Conservation (phyloP, 2,888 invertebrate species). For the Ditula angustiorana region DNA sequence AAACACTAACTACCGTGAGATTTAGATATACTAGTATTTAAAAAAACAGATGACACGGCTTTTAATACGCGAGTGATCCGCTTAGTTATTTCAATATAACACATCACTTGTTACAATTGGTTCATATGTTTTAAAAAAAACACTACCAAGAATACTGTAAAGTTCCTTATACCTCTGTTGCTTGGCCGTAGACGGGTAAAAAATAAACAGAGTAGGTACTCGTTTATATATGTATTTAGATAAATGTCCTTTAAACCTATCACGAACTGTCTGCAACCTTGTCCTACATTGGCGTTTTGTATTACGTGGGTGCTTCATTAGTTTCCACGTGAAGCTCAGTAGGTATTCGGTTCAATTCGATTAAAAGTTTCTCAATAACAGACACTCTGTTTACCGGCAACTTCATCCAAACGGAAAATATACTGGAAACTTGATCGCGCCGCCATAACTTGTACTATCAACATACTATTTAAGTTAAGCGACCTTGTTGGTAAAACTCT, state of each 20-base stretch:
- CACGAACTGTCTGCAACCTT: not conserved
- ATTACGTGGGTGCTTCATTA: slow-evolving; percentile 53
- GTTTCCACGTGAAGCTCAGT: slow-evolving; percentile 42
- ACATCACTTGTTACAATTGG: too few relatives aligned
- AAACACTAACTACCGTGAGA: too few relatives aligned
- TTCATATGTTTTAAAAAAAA: too few relatives aligned
- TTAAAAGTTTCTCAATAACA: slow-evolving; percentile 66
- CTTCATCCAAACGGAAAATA: slow-evolving; percentile 46
- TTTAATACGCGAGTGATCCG: too few relatives aligned
- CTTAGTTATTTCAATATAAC: too few relatives aligned
- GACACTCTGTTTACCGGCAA: slow-evolving; percentile 45
- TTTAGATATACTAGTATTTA: too few relatives aligned
- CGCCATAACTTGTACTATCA: slow-evolving; percentile 8
- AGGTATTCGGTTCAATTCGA: slow-evolving; percentile 57
- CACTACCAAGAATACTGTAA: too few relatives aligned
- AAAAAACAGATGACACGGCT: too few relatives aligned
- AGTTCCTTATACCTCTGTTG: too few relatives aligned
- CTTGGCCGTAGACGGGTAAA: not conserved
- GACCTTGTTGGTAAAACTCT: not conserved
- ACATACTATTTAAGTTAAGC: not conserved
- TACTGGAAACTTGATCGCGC: slow-evolving; percentile 43
- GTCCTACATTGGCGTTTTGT: slow-evolving; percentile 1
- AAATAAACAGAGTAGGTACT: not conserved
- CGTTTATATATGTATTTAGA: not conserved
- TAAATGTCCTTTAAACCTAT: slow-evolving; percentile 1